A percentile compares a stretch with the other conserved stretches of the same genome.
These are phyloP conservation scores for Andricus grossulariae DNA, from an alignment of 1,140 invertebrate species.

Conservation along the genomic window DNA sequence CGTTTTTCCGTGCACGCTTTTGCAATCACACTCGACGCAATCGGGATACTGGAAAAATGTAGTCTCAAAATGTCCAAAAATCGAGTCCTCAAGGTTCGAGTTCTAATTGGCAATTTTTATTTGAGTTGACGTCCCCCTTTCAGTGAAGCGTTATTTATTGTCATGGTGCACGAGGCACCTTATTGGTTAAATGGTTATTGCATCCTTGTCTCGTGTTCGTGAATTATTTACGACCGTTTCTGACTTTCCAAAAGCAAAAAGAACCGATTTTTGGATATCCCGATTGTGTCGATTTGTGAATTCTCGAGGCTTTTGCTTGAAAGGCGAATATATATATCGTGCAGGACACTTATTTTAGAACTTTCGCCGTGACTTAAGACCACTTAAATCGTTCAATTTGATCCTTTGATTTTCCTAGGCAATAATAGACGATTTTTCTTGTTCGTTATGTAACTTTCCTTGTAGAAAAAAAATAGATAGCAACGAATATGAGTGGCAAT, in stretches of 20 bases:
- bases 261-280: not conserved
- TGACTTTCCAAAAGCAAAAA: not conserved
- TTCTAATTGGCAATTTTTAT: constrained; percentile 6
- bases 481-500: constrained; percentile 25
- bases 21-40: constrained; percentile 20
- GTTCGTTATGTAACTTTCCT: constrained; percentile 29
- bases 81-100: not conserved
- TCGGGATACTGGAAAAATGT: not conserved
- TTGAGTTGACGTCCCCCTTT: constrained; percentile 19
- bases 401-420: constrained; percentile 25
- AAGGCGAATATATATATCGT: constrained; percentile 6
- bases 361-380: constrained; percentile 68
- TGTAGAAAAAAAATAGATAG: constrained; percentile 28
- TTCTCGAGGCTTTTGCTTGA: constrained; percentile 18
- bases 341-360: constrained; percentile 12
- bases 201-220: constrained; percentile 16
- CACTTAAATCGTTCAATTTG: constrained; percentile 55
- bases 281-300: constrained; percentile 20
- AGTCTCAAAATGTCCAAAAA: not conserved
- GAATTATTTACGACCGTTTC: constrained; percentile 60
- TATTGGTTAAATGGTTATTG: constrained; percentile 32
- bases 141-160: constrained; percentile 31
- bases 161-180: constrained; percentile 30
- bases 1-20: constrained; percentile 26
- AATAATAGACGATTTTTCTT: constrained; percentile 28